Percentiles rank a stretch among this genome's conserved stretches.
These are phyloP conservation scores for Zoanthus gigantus DNA, from an alignment of 92 coral and sea anemone species.

Conservation along the genomic window DNA sequence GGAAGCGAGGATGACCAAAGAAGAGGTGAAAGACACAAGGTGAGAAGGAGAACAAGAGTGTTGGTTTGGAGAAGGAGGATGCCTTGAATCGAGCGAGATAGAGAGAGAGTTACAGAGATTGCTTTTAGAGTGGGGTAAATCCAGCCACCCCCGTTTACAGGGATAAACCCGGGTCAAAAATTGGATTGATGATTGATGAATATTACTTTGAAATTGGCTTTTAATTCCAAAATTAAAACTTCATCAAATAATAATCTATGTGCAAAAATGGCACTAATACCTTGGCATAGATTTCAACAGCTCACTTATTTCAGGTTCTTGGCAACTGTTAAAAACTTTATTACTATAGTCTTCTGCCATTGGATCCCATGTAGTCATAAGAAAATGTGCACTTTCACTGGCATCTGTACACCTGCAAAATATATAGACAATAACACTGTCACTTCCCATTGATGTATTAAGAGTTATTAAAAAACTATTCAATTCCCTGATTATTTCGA, in stretches of 20 bases:
- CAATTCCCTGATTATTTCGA: too few relatives aligned
- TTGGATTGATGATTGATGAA: not conserved
- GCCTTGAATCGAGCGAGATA: too few relatives aligned
- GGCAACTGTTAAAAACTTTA: slow-evolving; percentile 83
- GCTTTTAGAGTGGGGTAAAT: too few relatives aligned
- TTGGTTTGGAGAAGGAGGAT: too few relatives aligned
- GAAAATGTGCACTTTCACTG: slow-evolving; percentile 2
- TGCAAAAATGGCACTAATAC: slow-evolving; percentile 25
- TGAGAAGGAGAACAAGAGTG: too few relatives aligned
- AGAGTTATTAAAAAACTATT: not conserved
- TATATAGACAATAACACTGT: too few relatives aligned
- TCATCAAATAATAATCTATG: not conserved
- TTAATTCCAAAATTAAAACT: not conserved
- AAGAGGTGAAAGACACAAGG: too few relatives aligned
- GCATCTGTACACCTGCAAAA: not conserved
- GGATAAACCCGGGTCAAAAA: too few relatives aligned
- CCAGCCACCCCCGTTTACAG: too few relatives aligned
- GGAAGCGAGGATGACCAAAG: too few relatives aligned
- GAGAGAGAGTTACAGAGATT: too few relatives aligned
- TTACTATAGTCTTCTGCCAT: slow-evolving; percentile 87
- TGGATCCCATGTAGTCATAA: slow-evolving; percentile 80
- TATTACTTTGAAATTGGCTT: not conserved
- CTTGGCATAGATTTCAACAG: slow-evolving; percentile 73
- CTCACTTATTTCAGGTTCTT: slow-evolving; percentile 72
- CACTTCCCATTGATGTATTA: too few relatives aligned